Percentiles rank a stretch among this genome's conserved stretches.
Conservation (phyloP, 2,888 invertebrate genomes). For the Ophion slaviceki region DNA sequence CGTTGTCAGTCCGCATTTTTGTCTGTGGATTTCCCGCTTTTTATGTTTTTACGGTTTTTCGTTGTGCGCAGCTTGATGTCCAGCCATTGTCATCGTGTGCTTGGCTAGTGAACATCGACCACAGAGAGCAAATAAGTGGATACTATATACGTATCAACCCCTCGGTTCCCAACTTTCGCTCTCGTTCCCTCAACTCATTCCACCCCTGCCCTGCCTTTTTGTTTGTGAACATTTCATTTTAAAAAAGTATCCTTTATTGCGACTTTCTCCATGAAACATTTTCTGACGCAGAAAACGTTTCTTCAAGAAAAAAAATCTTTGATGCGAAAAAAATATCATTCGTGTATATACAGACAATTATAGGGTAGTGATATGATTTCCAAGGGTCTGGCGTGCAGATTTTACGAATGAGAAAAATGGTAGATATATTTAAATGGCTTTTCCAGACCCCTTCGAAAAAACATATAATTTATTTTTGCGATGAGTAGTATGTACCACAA, state of each 20-base stretch:
- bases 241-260: not conserved
- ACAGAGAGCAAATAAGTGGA: conserved; percentile 53
- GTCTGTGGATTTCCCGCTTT: not conserved
- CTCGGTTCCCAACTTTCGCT: conserved; percentile 34
- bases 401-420: too few relatives aligned
- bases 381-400: too few relatives aligned
- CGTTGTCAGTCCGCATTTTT: not conserved
- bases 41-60: conserved; percentile 10
- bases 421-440: too few relatives aligned
- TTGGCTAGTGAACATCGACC: conserved; percentile 26
- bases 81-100: conserved; percentile 31
- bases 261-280: too few relatives aligned
- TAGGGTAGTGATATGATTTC: too few relatives aligned
- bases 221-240: conserved; percentile 18
- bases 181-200: not conserved
- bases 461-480: too few relatives aligned
- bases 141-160: conserved; percentile 30
- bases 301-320: too few relatives aligned
- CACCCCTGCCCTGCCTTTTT: not conserved
- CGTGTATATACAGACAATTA: too few relatives aligned
- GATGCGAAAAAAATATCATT: too few relatives aligned
- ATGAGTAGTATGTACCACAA: too few relatives aligned
- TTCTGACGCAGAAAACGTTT: too few relatives aligned
- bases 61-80: conserved; percentile 19
- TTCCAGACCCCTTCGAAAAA: too few relatives aligned